Evolutionary conservation across 2,888 invertebrate species (phyloP).

Genomic region (Synergus gifuensis): DNA sequence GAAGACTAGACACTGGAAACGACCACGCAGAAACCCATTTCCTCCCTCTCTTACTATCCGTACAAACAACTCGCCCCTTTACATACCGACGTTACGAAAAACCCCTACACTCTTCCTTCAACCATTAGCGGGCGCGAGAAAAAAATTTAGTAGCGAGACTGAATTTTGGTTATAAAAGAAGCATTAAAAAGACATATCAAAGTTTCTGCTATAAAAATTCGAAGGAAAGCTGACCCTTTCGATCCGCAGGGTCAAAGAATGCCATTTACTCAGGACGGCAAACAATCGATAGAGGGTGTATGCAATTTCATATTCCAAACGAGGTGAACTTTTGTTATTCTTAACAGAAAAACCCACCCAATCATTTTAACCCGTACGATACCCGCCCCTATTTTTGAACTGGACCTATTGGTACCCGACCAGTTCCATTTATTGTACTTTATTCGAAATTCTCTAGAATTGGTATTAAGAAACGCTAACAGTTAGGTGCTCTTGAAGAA

Average conservation of each 20-base stretch:
- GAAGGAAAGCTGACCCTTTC: neutral
- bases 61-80: slow-evolving; percentile 63
- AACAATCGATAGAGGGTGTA: too few species aligned
- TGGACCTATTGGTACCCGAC: too few species aligned
- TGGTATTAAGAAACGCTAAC: neutral
- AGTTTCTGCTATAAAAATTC: neutral
- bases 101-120: slow-evolving; percentile 7
- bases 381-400: too few species aligned
- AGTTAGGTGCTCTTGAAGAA: neutral
- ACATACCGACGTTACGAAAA: slow-evolving; percentile 46
- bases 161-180: neutral
- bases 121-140: slow-evolving; percentile 41
- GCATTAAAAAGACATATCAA: neutral
- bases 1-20: slow-evolving; percentile 55
- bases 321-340: too few species aligned
- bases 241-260: neutral
- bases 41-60: slow-evolving; percentile 57
- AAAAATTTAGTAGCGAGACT: neutral
- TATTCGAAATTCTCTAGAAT: neutral
- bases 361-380: too few species aligned
- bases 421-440: too few species aligned
- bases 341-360: too few species aligned
- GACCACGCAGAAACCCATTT: slow-evolving; percentile 71
- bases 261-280: too few species aligned
- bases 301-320: too few species aligned